phyloP scores from a whole-genome alignment of 2,797 vertebrate genomes.

The Erpetoichthys calabaricus region DNA sequence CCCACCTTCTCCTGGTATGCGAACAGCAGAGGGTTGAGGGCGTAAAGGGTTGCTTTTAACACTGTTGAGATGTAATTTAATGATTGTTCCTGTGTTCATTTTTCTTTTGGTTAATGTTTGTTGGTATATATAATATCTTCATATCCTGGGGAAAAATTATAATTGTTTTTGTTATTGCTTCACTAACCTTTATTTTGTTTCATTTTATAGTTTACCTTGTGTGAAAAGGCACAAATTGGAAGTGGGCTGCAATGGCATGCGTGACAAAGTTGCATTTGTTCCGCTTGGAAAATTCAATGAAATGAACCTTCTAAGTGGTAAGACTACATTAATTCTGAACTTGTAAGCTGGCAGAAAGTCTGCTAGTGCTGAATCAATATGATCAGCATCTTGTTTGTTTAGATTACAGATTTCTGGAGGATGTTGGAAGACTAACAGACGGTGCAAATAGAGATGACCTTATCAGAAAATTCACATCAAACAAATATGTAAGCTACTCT shows the following conservation, averaged over 20 bases:
- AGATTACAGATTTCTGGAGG: constrained; percentile 95
- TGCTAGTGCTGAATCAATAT: too few relatives aligned
- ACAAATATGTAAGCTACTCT: constrained; percentile 40
- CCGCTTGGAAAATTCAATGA: constrained; percentile 69
- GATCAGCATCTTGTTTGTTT: constrained; percentile 6
- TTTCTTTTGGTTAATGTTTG: too few relatives aligned
- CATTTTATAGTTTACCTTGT: constrained; percentile 58
- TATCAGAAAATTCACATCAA: constrained; percentile 32
- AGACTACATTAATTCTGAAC: constrained; percentile 14
- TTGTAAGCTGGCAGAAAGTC: too few relatives aligned
- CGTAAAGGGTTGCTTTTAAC: too few relatives aligned
- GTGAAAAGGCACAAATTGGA: constrained; percentile 79
- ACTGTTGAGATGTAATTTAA: too few relatives aligned
- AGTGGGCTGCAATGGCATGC: constrained; percentile 63
- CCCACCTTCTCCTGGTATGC: too few relatives aligned
- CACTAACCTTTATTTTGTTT: too few relatives aligned
- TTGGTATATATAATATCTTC: too few relatives aligned
- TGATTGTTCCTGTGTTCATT: too few relatives aligned
- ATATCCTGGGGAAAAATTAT: too few relatives aligned
- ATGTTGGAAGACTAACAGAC: constrained; percentile 70
- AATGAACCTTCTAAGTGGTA: constrained; percentile 76
- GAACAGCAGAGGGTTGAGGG: too few relatives aligned
- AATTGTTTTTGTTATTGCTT: too few relatives aligned
- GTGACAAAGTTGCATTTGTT: constrained; percentile 74
- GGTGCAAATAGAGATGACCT: constrained; percentile 56